phyloP scores from a whole-genome alignment of 2,888 invertebrate species.

The Drosophila lutescens region DNA sequence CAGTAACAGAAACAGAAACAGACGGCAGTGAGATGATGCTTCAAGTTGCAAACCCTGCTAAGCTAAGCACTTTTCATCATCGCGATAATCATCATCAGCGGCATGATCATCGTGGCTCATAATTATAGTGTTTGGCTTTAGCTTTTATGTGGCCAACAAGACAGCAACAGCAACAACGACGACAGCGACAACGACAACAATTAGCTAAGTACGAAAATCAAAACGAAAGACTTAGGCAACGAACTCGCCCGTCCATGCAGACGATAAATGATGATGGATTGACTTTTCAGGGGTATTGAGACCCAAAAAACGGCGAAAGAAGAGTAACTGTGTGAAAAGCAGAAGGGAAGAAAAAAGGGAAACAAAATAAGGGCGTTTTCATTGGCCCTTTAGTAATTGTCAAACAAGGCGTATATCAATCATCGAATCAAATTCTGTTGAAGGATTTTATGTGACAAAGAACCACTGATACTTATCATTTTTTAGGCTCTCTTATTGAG shows the following conservation, averaged over 20 bases:
- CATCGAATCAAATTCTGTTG: conserved; percentile 4
- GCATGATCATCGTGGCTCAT: conserved; percentile 52
- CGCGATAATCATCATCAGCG: conserved; percentile 36
- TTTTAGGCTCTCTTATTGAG: neutral
- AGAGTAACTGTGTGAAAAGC: conserved; percentile 8
- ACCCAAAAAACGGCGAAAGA: neutral
- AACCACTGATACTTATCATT: neutral
- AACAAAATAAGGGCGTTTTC: conserved; percentile 44
- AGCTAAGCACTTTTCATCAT: conserved; percentile 65
- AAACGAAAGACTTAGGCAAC: conserved; percentile 77
- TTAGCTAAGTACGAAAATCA: conserved; percentile 75
- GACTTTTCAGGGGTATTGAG: conserved; percentile 25
- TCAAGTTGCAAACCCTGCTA: conserved; percentile 53
- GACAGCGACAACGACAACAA: conserved; percentile 67
- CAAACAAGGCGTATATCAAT: conserved; percentile 45
- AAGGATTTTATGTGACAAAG: neutral
- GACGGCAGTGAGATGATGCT: conserved; percentile 58
- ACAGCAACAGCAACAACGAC: conserved; percentile 32
- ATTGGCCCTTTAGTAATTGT: conserved; percentile 37
- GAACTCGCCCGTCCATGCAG: conserved; percentile 52
- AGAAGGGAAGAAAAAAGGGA: conserved; percentile 7
- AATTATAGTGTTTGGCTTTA: conserved; percentile 73
- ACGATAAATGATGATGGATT: conserved; percentile 57
- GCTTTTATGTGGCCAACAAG: conserved; percentile 73
- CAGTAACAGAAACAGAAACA: conserved; percentile 39